phyloP scores from a whole-genome alignment of 2,113 vertebrate species.

The Bungarus multicinctus region DNA sequence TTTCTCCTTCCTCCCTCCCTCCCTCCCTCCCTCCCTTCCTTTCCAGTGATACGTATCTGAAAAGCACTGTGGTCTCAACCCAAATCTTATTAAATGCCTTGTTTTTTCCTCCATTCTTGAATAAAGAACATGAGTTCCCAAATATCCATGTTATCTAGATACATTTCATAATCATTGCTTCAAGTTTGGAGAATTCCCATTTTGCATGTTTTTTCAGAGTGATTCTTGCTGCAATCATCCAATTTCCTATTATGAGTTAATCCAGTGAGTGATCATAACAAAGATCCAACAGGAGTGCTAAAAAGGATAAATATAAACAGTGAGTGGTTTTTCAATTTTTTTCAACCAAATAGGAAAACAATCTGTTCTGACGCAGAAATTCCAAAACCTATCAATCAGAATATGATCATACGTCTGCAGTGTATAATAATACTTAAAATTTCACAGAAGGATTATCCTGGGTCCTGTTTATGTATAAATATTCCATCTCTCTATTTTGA shows the following conservation, averaged over 20 bases:
- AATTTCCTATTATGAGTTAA: not conserved
- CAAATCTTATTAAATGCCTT: not conserved
- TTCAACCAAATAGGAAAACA: not conserved
- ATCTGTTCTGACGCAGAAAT: no score
- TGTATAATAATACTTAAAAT: not conserved
- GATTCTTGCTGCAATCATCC: not conserved
- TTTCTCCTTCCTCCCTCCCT: not conserved
- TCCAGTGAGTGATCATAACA: not conserved
- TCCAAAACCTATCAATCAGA: not conserved
- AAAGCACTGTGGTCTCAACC: not conserved
- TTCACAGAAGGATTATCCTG: not conserved
- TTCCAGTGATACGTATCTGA: not conserved
- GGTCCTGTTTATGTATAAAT: not conserved
- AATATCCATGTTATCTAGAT: not conserved
- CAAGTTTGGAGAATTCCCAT: not conserved
- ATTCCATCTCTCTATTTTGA: not conserved
- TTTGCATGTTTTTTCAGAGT: not conserved
- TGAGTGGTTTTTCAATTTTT: not conserved
- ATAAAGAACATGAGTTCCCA: not conserved
- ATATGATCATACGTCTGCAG: not conserved
- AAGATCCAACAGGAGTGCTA: not conserved
- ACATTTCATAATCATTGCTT: constrained; percentile 6
- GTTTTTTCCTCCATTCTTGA: not conserved
- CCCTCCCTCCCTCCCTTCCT: not conserved
- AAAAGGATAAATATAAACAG: not conserved